A percentile compares a stretch with the other conserved stretches of the same genome.
These are phyloP conservation scores for Julus scandinavius DNA, from an alignment of 2,888 invertebrate species.

Conservation along the genomic window DNA sequence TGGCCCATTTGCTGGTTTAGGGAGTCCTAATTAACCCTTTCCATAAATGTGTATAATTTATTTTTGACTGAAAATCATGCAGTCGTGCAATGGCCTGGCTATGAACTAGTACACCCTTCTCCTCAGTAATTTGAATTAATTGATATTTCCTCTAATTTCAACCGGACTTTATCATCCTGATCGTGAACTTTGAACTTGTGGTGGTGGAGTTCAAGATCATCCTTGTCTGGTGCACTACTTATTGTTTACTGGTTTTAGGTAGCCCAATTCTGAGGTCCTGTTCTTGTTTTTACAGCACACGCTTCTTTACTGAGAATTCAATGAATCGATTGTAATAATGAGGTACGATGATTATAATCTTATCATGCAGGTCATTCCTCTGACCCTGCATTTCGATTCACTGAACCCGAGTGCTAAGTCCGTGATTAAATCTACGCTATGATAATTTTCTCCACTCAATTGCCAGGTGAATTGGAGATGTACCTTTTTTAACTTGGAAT, in stretches of 20 bases:
- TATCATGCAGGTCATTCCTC: neutral
- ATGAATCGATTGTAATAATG: neutral
- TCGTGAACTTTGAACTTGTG: neutral
- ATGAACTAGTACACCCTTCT: no score
- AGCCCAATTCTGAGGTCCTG: neutral
- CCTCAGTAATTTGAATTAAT: no score
- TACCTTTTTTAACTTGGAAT: neutral
- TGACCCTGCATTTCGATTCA: slow-evolving; percentile 7
- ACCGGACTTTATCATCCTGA: neutral
- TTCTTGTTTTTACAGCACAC: neutral
- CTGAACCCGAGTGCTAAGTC: slow-evolving; percentile 1
- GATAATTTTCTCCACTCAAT: slow-evolving; percentile 16
- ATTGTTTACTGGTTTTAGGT: neutral
- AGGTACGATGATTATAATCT: neutral
- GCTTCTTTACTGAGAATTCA: neutral
- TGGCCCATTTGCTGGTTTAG: no score
- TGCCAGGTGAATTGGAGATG: neutral
- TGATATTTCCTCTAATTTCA: no score
- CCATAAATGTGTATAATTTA: no score
- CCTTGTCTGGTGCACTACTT: neutral
- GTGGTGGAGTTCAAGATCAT: no score
- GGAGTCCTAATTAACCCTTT: no score
- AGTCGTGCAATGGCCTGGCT: no score
- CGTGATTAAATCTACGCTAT: slow-evolving; percentile 10
- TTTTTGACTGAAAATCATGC: no score